These are phyloP conservation scores for Mactra quadrangularis DNA, from an alignment of 1,140 invertebrate genomes.

Conservation along the genomic window DNA sequence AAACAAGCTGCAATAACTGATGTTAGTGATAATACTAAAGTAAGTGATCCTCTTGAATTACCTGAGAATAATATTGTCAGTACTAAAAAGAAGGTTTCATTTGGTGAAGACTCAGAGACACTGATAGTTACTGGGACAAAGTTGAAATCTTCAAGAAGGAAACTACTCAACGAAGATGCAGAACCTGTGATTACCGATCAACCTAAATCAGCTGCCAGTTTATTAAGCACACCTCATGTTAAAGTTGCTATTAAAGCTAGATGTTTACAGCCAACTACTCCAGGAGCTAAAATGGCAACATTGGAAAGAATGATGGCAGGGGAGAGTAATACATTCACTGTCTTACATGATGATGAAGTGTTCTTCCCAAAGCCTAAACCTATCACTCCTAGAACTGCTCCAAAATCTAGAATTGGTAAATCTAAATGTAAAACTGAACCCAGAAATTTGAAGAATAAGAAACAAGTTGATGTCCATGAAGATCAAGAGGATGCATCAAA, in stretches of 20 bases:
- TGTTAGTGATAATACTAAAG: background rate
- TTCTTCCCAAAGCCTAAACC: conserved; percentile 31
- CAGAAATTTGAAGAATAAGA: conserved; percentile 13
- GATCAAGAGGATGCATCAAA: background rate
- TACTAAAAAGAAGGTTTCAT: conserved; percentile 21
- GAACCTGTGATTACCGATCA: background rate
- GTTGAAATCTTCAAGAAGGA: conserved; percentile 6
- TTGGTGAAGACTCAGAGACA: background rate
- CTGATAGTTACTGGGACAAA: conserved; percentile 21
- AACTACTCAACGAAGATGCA: background rate
- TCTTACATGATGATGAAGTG: background rate
- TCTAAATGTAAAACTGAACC: conserved; percentile 21
- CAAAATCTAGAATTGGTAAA: background rate
- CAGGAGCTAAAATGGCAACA: conserved; percentile 16
- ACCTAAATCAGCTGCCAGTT: background rate
- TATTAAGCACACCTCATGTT: conserved; percentile 12
- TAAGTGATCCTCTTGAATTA: background rate
- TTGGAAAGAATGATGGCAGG: conserved; percentile 43
- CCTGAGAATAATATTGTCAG: background rate
- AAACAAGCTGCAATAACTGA: conserved; percentile 21
- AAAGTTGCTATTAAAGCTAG: background rate
- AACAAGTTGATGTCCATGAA: conserved; percentile 11
- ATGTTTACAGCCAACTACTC: background rate
- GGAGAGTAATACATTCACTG: conserved; percentile 7
- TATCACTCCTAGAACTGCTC: conserved; percentile 20